phyloP scores from a whole-genome alignment of 2,888 invertebrate genomes.

The Phyto melanocephala region DNA sequence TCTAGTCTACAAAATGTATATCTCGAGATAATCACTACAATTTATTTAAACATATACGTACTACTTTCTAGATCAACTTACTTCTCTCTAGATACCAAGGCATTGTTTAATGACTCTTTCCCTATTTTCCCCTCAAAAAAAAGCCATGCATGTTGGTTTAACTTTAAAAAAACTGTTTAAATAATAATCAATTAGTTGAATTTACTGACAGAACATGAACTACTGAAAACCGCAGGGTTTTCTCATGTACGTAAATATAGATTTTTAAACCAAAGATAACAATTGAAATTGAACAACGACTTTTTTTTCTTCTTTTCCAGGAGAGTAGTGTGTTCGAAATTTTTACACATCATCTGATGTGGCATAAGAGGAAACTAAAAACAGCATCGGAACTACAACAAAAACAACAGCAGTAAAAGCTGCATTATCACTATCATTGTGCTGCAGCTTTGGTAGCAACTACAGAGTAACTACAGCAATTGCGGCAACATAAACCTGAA shows the following conservation, averaged over 20 bases:
- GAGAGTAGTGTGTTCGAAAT: constrained; percentile 5
- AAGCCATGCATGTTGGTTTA: no score
- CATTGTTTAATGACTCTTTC: no score
- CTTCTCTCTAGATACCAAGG: no score
- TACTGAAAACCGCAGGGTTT: no score
- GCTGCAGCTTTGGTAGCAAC: background rate
- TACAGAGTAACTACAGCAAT: background rate
- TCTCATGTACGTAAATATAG: background rate
- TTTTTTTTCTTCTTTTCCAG: background rate
- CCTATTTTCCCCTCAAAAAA: no score
- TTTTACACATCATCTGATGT: constrained; percentile 41
- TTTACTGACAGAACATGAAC: no score
- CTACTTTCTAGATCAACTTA: no score
- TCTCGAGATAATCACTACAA: no score
- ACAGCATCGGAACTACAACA: background rate
- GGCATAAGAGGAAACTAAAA: constrained; percentile 26
- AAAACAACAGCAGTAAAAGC: background rate
- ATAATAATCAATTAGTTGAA: no score
- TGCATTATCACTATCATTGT: constrained; percentile 2
- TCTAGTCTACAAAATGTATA: no score
- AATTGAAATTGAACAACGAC: constrained; percentile 33
- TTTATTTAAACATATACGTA: no score
- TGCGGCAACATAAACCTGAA: background rate
- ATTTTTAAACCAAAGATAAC: constrained; percentile 17
- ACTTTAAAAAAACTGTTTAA: no score